phyloP scores from a whole-genome alignment of 2,888 invertebrate genomes.

The Atrina japonica region DNA sequence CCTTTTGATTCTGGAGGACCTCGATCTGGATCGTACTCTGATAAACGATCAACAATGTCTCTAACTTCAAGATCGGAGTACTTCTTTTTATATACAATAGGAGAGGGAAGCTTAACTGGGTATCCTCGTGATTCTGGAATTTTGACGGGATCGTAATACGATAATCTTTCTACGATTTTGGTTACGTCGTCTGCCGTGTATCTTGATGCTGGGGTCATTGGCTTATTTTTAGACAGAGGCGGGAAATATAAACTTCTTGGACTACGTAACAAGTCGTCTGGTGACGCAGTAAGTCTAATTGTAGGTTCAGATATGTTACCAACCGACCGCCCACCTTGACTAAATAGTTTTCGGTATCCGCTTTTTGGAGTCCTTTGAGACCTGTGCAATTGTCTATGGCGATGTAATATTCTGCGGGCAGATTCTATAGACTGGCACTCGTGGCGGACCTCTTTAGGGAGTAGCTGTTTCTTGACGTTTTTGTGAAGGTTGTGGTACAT shows the following conservation, averaged over 20 bases:
- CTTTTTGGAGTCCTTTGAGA: constrained; percentile 29
- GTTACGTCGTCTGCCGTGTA: constrained; percentile 43
- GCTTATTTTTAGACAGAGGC: constrained; percentile 41
- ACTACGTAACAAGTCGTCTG: constrained; percentile 27
- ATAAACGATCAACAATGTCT: constrained; percentile 56
- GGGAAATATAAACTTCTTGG: constrained; percentile 29
- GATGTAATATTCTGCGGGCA: constrained; percentile 56
- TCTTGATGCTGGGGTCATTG: constrained; percentile 46
- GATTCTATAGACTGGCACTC: constrained; percentile 51
- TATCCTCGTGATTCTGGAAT: constrained; percentile 60
- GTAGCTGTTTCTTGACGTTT: constrained; percentile 52
- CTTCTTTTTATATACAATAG: constrained; percentile 62
- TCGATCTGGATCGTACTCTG: constrained; percentile 54
- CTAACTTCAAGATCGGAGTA: constrained; percentile 59
- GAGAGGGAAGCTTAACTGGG: constrained; percentile 52
- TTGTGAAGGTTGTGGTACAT: constrained; percentile 57
- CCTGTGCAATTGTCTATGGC: constrained; percentile 28
- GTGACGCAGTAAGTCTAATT: constrained; percentile 41
- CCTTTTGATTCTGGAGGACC: constrained; percentile 59
- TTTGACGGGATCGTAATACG: constrained; percentile 59
- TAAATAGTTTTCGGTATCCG: constrained; percentile 14
- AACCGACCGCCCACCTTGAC: constrained; percentile 8
- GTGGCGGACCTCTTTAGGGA: constrained; percentile 52
- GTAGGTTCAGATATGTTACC: constrained; percentile 35
- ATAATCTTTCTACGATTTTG: constrained; percentile 48